These are phyloP conservation scores for Trichonephila inaurata DNA, from an alignment of 1,140 invertebrate genomes.

Conservation along the genomic window DNA sequence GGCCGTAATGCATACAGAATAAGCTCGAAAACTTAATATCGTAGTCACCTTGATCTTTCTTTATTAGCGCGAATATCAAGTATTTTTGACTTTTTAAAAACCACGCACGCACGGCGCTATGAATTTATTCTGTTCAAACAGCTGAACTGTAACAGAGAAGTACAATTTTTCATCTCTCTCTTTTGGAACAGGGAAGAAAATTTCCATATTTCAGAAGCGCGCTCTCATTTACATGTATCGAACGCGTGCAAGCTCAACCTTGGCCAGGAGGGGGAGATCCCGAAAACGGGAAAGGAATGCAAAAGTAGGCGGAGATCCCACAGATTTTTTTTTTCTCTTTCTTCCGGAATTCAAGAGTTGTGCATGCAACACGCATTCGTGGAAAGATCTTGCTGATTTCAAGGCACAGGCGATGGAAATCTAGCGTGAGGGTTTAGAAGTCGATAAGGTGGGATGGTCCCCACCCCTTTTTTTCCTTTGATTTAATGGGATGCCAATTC, in stretches of 20 bases:
- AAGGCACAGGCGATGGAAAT: neutral
- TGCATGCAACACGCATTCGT: slow-evolving; percentile 25
- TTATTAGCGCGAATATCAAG: slow-evolving; percentile 39
- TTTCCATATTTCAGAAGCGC: slow-evolving; percentile 33
- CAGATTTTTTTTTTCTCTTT: neutral
- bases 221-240: slow-evolving; percentile 45
- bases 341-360: neutral
- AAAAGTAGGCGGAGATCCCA: neutral
- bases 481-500: slow-evolving; percentile 34
- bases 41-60: slow-evolving; percentile 28
- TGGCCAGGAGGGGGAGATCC: neutral
- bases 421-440: slow-evolving; percentile 11
- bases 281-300: slow-evolving; percentile 33
- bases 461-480: neutral
- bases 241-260: neutral
- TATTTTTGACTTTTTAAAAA: slow-evolving; percentile 29
- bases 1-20: slow-evolving; percentile 16
- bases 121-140: slow-evolving; percentile 40
- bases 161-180: slow-evolving; percentile 1
- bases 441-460: neutral
- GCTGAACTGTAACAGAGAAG: slow-evolving; percentile 43
- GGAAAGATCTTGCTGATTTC: slow-evolving; percentile 9
- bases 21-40: slow-evolving; percentile 13
- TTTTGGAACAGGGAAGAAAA: too few species aligned
- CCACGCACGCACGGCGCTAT: slow-evolving; percentile 1